Evolutionary conservation across 2,113 vertebrate species (phyloP), one percentile per base, ranked within the genome.

Genomic region (Garra rufa): DNA sequence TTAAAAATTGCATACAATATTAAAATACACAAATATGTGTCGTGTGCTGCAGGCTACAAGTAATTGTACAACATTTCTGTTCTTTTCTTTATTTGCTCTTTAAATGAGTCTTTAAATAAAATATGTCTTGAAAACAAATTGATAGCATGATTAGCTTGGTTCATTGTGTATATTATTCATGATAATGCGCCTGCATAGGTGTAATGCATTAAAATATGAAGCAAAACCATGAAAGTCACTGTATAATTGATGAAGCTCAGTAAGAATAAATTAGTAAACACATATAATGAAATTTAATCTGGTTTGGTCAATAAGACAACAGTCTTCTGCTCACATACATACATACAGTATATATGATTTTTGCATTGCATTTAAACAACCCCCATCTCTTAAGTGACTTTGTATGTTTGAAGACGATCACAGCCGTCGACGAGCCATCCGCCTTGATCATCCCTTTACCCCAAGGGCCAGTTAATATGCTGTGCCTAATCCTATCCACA

Each of bases 71-170:
- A 46, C 82, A 81, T 83, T 86, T 75, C 69, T 76, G 71, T 73
- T 55, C 8, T 69, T 73, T 84, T 76, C 44, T 50, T 83, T 81
- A 84, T 88, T 88, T 71, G 59, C 70, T 61, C 70, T 76, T 71
- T 65, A 86, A 85, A 86, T 86, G 30, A 86, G 65, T 71, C 65
- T 65, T 70, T 88, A 75, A 89, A 86, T 88, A 89, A 88, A 83
- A 87, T 79, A 88, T 86, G 50, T 83, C 86, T 80, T 50, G 38
- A 70, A 85, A 89, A 70, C 76, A 85, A 77, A 78, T 84, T 84
- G 78, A 76, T 71, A 59, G 52, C 34, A 61, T 74, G 44, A 89
- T 80, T 83, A 76, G 24, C 76, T 83, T 67, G 28, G 38, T 50
- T 74, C 76, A 75, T 21, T 24, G 48, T 34, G 55, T 38, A 19